These are phyloP conservation scores for Chondrosia reniformis DNA, from an alignment of 37 sponge, comb jelly and placozoan species.

Conservation along the genomic window DNA sequence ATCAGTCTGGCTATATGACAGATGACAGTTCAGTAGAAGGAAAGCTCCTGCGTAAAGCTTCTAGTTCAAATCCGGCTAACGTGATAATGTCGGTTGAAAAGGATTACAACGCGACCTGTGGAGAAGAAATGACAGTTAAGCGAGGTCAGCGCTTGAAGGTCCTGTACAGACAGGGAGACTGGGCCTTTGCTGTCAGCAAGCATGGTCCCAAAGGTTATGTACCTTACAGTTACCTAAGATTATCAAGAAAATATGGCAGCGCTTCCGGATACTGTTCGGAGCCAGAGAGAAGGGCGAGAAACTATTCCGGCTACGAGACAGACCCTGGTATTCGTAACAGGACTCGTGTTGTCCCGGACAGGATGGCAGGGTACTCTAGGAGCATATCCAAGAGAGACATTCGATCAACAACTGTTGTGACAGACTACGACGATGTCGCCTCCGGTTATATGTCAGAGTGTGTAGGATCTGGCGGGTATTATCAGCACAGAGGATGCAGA, in stretches of 20 bases:
- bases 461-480: background rate
- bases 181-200: conserved; percentile 78
- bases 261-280: conserved; percentile 61
- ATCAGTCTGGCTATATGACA: conserved; percentile 28
- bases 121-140: conserved; percentile 66
- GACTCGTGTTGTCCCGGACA: background rate
- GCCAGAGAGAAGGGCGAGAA: conserved; percentile 36
- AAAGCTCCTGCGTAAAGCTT: conserved; percentile 56
- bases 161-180: conserved; percentile 72
- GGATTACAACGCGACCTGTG: conserved; percentile 73
- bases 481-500: background rate
- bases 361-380: background rate
- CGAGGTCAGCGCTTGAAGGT: conserved; percentile 75
- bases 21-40: conserved; percentile 68
- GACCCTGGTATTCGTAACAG: conserved; percentile 25
- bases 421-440: background rate
- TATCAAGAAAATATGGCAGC: conserved; percentile 62
- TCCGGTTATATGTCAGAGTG: conserved; percentile 28
- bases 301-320: conserved; percentile 67
- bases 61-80: conserved; percentile 56
- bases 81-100: conserved; percentile 69
- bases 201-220: conserved; percentile 62
- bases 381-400: background rate
- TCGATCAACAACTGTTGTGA: background rate
- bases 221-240: conserved; percentile 62